These are phyloP conservation scores for Miniopterus natalensis DNA, from an alignment of 2,113 vertebrate genomes.

Conservation along the genomic window DNA sequence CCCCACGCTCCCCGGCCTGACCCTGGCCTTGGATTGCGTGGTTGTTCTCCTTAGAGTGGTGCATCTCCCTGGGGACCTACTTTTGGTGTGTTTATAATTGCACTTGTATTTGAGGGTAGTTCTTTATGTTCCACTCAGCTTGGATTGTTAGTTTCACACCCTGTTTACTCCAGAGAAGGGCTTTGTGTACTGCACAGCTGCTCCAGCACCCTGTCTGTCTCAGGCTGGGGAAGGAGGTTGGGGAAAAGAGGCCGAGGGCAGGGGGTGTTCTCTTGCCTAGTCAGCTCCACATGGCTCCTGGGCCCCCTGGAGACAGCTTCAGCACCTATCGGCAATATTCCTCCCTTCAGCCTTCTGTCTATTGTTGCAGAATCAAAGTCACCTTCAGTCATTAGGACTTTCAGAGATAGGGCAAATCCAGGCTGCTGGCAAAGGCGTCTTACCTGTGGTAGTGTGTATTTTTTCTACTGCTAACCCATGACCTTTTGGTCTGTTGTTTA, in stretches of 20 bases:
- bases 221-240: neutral
- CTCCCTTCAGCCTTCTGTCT: neutral
- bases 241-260: neutral
- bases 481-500: neutral
- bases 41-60: neutral
- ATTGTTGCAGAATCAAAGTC: neutral
- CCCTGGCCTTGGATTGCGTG: neutral
- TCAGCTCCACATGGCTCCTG: neutral
- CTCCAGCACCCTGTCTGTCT: no score
- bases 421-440: neutral
- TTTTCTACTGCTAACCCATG: neutral
- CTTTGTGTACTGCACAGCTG: neutral
- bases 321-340: no score
- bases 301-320: neutral
- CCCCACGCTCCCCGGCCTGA: neutral
- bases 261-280: neutral
- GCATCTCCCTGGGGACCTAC: rapidly evolving
- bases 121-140: neutral
- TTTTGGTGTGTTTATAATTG: neutral
- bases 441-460: neutral
- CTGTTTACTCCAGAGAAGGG: neutral
- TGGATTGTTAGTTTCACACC: neutral
- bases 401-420: neutral
- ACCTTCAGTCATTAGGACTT: neutral
- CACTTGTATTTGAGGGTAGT: neutral